Conservation (phyloP, 2,888 invertebrate genomes). For the Drosophila planitibia region DNA sequence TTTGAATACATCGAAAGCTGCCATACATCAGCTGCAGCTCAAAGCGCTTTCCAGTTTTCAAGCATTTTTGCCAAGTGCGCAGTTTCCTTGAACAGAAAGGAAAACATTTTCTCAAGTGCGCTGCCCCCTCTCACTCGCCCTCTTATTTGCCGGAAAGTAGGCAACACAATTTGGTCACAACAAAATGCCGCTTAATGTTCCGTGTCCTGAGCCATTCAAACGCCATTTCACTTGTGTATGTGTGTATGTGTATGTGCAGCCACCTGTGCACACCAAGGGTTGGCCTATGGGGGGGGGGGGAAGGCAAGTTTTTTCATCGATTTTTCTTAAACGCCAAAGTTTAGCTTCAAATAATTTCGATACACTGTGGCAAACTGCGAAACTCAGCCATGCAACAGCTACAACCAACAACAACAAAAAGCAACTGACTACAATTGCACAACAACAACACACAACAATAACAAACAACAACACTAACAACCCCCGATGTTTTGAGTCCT, state of each 20-base stretch:
- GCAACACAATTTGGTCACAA: slow-evolving; percentile 67
- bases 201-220: slow-evolving; percentile 54
- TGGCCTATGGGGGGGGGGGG: neutral
- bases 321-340: slow-evolving; percentile 72
- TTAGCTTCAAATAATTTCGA: slow-evolving; percentile 39
- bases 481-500: slow-evolving; percentile 32
- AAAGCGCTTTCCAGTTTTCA: slow-evolving; percentile 30
- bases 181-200: slow-evolving; percentile 78
- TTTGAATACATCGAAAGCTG: slow-evolving; percentile 10
- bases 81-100: slow-evolving; percentile 46
- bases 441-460: slow-evolving; percentile 40
- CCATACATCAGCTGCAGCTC: slow-evolving; percentile 39
- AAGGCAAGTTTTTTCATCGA: slow-evolving; percentile 52
- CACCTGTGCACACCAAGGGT: slow-evolving; percentile 61
- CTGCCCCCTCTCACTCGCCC: neutral
- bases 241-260: slow-evolving; percentile 21
- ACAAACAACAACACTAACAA: slow-evolving; percentile 44
- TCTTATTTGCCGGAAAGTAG: slow-evolving; percentile 42
- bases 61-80: slow-evolving; percentile 53
- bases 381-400: slow-evolving; percentile 68
- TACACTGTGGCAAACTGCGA: slow-evolving; percentile 32
- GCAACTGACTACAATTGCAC: slow-evolving; percentile 53
- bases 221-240: slow-evolving; percentile 7
- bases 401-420: slow-evolving; percentile 31
- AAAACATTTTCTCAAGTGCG: slow-evolving; percentile 41